Evolutionary conservation across 2,797 vertebrate genomes (phyloP), one percentile per base, ranked within the genome.

Genomic region (Hybognathus amarus): DNA sequence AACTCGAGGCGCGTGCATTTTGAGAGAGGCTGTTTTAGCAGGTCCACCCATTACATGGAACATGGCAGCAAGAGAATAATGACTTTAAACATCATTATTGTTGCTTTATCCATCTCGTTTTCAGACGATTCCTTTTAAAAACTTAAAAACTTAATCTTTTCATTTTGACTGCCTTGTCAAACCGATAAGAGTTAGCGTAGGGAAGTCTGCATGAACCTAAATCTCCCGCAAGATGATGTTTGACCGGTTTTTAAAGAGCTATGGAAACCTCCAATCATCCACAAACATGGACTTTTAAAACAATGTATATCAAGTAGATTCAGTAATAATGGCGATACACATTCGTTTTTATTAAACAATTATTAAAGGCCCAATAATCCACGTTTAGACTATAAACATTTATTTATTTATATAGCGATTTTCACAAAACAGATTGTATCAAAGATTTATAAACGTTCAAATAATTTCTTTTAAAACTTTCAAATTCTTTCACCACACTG

Each of bases 1-100:
- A 77, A 47, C 90, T 90, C 80, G 89, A 91, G 79, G 54, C 83
- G 89, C 89, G 76, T 61, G 87, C 88, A 87, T 86, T 91, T 77
- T 79, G 90, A 78, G 89, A 87, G 87, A 84, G 85, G 81, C 85
- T 8, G 59, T 50, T 90, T 89, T 86, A 73, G 86, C 74, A 82
- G 76, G 71, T 56, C 70, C 71, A 22, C 66, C 85, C 85, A 87
- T 85, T 89, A 83, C 77, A 73, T 73, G 89, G 50, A 86, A 85
- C 83, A 47, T 61, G 36, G 45, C 38, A 64, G 20, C 33, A 54
- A 56, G 56, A 70, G 66, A 81, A 59, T 17, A 63, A 70, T n/a
- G 9, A 5, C 30, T 27, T 24, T n/a, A 27, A 30, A 50, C 10
- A n/a, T 33, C 30, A 33, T 33, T 33, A 33, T 33, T 13, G 1